Conservation (phyloP, 2,113 vertebrate genomes). For the Gavialis gangeticus region DNA sequence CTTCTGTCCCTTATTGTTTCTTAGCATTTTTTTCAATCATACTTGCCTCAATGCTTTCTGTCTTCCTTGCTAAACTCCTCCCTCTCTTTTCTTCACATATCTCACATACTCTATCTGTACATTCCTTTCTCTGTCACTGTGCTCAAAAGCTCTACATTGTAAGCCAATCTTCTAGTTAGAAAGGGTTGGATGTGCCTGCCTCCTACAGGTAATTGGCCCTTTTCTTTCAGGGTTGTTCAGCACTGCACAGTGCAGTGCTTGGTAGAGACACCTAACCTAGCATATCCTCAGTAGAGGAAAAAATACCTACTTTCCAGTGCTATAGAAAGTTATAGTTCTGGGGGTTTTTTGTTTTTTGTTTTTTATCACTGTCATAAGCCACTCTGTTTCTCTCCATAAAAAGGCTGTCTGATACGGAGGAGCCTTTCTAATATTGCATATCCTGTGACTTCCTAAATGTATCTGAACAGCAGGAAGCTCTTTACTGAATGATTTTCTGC, state of each 20-base stretch:
- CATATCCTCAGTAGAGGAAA: background rate
- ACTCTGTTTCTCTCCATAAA: background rate
- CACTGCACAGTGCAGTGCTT: background rate
- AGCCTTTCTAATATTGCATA: background rate
- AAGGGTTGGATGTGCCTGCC: background rate
- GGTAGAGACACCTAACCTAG: background rate
- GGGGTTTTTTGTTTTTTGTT: background rate
- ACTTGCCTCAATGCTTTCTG: background rate
- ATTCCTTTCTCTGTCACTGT: background rate
- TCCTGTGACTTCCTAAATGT: background rate
- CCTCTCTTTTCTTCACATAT: background rate
- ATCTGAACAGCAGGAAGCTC: background rate
- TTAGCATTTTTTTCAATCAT: background rate
- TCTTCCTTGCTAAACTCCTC: background rate
- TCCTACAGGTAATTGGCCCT: background rate
- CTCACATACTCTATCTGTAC: background rate
- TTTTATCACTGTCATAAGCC: background rate
- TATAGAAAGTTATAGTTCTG: background rate
- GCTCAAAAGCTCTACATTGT: background rate
- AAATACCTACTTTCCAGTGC: background rate
- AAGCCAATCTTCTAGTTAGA: background rate
- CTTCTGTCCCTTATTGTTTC: background rate
- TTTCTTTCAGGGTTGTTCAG: background rate
- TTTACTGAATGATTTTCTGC: background rate
- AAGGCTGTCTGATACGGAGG: background rate